phyloP scores from a whole-genome alignment of 2,888 invertebrate species.

The Heteropelma amictum region DNA sequence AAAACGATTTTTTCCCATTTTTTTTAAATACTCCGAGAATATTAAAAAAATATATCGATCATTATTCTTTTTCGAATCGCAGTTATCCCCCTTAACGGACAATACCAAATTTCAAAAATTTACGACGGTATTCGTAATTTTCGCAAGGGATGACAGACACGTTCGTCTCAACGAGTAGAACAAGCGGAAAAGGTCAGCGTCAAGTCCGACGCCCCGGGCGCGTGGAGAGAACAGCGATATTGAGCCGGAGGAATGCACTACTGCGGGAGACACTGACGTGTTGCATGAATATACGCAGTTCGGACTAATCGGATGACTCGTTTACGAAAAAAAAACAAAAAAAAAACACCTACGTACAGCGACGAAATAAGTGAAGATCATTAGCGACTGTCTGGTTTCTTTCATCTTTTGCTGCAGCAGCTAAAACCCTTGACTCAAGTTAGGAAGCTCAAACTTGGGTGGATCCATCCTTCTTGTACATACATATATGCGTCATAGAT shows the following conservation, averaged over 20 bases:
- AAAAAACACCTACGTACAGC: background rate
- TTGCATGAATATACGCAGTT: too few relatives aligned
- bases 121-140: conserved; percentile 14
- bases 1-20: too few relatives aligned
- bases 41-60: too few relatives aligned
- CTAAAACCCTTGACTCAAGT: conserved; percentile 78
- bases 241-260: background rate
- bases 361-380: background rate
- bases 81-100: too few relatives aligned
- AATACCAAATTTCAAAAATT: too few relatives aligned
- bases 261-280: too few relatives aligned
- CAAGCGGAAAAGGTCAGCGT: conserved; percentile 12
- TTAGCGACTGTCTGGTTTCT: conserved; percentile 51
- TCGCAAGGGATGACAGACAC: conserved; percentile 4
- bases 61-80: too few relatives aligned
- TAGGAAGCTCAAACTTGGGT: conserved; percentile 73
- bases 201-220: background rate
- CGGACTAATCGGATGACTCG: conserved; percentile 41
- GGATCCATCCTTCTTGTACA: conserved; percentile 60
- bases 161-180: background rate
- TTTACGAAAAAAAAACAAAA: conserved; percentile 54
- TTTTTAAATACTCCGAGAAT: too few relatives aligned
- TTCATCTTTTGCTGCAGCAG: conserved; percentile 65
- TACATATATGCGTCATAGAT: conserved; percentile 36
- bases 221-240: conserved; percentile 1